Base-by-base conservation (phyloP, 2,888 invertebrate species). In the Lydus trimaculatus region DNA sequence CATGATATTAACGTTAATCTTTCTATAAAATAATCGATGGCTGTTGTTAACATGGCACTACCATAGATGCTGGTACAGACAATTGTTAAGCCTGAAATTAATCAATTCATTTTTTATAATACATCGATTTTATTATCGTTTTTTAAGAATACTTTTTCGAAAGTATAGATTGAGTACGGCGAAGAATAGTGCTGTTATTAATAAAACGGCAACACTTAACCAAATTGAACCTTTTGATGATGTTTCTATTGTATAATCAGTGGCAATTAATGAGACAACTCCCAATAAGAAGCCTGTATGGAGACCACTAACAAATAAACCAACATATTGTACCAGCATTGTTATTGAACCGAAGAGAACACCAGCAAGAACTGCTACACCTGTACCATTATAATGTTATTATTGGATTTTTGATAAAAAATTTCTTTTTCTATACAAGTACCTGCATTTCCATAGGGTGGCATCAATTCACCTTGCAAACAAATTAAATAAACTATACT, bases 401-500 rank as follows among this genome's bases (percentile, higher is more conserved):
- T n/a, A n/a, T n/a, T n/a, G n/a, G n/a, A n/a, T n/a, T n/a, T n/a
- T n/a, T n/a, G n/a, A n/a, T n/a, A n/a, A n/a, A n/a, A n/a, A n/a
- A n/a, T n/a, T n/a, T n/a, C n/a, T n/a, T n/a, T 8, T 43, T 43
- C 1, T 17, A 43, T 36, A n/a, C 2, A 20, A 20, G 86, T 83
- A 90, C 91, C 90, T 74, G 91, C 90, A 84, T 92, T 92, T 62
- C 93, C 94, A 80, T 93, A 91, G 63, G 91, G 88, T 15, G 93
- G 92, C 84, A 95, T 89, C 71, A 94, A 87, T 78, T 92, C 90
- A 80, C 94, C 93, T 84, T 94, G 94, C 62, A 93, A 87, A 83
- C 94, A 94, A 79, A 95, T 91, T 76, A 92, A 84, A 84, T 93
- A 95, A 56, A 95, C 93, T 72, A 94, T 90, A 72, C 93, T 90